These are phyloP conservation scores for Heteropelma amictum DNA, from an alignment of 2,888 invertebrate genomes.

Conservation along the genomic window DNA sequence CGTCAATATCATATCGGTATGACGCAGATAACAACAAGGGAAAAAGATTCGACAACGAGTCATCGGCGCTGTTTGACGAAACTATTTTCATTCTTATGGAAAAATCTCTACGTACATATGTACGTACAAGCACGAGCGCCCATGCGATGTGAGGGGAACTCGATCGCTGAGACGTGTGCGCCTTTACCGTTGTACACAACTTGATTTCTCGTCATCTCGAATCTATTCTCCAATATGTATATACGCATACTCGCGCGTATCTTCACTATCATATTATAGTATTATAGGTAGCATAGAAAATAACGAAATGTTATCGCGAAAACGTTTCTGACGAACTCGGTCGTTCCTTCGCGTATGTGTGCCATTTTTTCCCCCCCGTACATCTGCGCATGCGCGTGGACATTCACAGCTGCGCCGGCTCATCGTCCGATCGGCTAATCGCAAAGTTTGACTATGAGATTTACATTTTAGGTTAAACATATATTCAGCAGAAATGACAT, in stretches of 20 bases:
- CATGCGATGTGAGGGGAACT: background rate
- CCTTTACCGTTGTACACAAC: background rate
- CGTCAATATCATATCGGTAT: too few relatives aligned
- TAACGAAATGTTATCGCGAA: conserved; percentile 2
- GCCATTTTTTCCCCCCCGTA: background rate
- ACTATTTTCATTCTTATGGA: too few relatives aligned
- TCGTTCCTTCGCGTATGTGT: background rate
- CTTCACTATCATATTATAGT: too few relatives aligned
- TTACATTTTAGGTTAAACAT: too few relatives aligned
- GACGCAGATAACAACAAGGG: too few relatives aligned
- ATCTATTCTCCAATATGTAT: background rate
- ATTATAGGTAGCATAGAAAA: background rate
- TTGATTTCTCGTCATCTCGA: background rate
- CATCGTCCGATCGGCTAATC: too few relatives aligned
- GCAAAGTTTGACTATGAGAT: too few relatives aligned
- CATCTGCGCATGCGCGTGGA: background rate
- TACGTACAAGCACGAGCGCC: background rate
- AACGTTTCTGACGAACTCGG: background rate
- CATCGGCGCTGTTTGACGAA: too few relatives aligned
- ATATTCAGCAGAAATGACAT: too few relatives aligned
- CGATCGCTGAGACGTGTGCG: too few relatives aligned
- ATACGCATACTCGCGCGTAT: background rate
- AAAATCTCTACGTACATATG: background rate
- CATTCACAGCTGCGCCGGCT: too few relatives aligned
- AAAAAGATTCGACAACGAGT: too few relatives aligned